phyloP scores from a whole-genome alignment of 2,888 invertebrate species.

The Archips crataeganus region DNA sequence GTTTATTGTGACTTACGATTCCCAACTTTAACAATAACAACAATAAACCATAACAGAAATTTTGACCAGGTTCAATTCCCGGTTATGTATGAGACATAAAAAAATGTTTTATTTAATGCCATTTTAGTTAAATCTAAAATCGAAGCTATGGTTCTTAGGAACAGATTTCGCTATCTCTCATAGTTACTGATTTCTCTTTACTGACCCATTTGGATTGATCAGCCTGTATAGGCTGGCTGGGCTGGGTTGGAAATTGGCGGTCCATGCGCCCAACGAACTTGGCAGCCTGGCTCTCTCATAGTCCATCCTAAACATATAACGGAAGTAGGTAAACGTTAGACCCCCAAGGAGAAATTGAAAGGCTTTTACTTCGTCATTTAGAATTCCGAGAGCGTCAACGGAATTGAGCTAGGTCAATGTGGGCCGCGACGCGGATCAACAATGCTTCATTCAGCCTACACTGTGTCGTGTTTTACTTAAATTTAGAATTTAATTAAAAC shows the following conservation, averaged over 20 bases:
- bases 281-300: constrained; percentile 43
- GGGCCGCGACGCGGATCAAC: constrained; percentile 73
- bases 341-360: constrained; percentile 70
- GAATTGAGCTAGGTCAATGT: constrained; percentile 75
- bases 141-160: no score
- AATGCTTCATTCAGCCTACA: constrained; percentile 56
- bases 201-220: no score
- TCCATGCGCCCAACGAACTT: neutral
- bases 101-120: no score
- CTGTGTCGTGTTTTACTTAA: constrained; percentile 47
- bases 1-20: no score
- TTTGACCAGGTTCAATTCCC: no score
- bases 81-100: no score
- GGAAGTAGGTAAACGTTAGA: constrained; percentile 56
- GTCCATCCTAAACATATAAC: constrained; percentile 57
- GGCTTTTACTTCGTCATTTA: constrained; percentile 65
- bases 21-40: no score
- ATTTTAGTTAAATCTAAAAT: no score
- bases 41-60: no score
- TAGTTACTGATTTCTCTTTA: no score
- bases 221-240: no score
- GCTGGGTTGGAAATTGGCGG: neutral
- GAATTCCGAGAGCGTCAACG: constrained; percentile 76
- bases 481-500: constrained; percentile 15
- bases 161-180: no score